Base-by-base conservation (phyloP, 2,888 invertebrate species). In the Eremobia ochroleuca region DNA sequence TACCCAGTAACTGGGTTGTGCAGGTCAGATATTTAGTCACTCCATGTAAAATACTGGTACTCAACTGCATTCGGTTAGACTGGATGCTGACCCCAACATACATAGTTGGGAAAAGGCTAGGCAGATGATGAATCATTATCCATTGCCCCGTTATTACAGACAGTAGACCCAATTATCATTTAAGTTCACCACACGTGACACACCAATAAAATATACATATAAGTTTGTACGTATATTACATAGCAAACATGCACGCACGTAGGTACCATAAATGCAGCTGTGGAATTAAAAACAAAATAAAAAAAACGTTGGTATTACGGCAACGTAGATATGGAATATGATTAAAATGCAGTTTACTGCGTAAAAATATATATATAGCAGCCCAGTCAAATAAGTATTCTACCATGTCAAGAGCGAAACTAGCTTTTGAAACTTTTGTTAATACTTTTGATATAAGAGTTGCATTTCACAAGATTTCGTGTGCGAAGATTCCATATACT, bases 241-340 rank as follows among this genome's bases (percentile, higher is more conserved):
- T 9, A 46, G 21, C 15, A 37, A 18, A 49, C 25, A 18, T 4
- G 37, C 40, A 31, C 40, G 25, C 31, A 73, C 52, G 15, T 68
- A 55, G 4, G 9, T 25, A 52, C 18, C n/a, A n/a, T 40, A 18
- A 55, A n/a, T 58, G 31, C 31, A 73, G 73, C 55, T 58, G 31
- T 34, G 34, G 52, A 69, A 72, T 73, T 34, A 58, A 73, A 73
- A 73, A 40, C 28, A 11, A 28, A 46, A n/a, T n/a, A n/a, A 46
- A 28, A 6, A 21, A 46, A 46, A 21, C 46, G 2, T n/a, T 13
- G 4, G 21, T 25, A 25, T 71, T 15, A 73, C 4, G 40, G 13
- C 18, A 8, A 52, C 6, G 18, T 40, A 71, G 4, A 13, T 18
- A 55, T 31, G 5, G 13, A 21, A 40, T 9, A n/a, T 31, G 1